Base-by-base conservation (phyloP, 2,797 vertebrate genomes). In the Rousettus madagascariensis region DNA sequence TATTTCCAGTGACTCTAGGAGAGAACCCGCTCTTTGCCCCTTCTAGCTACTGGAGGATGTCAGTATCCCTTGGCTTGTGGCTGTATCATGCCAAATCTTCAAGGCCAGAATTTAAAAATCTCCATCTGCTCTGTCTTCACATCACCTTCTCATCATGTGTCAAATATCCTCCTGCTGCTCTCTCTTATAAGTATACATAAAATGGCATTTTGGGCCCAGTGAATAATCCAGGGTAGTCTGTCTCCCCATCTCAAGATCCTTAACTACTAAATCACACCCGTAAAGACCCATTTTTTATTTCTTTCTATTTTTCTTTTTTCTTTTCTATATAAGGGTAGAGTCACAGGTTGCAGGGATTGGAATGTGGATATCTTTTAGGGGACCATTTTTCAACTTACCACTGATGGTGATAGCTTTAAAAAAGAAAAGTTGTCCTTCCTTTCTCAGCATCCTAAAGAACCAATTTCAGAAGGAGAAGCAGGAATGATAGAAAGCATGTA, bases 1-100 rank as follows among this genome's bases (percentile, higher is more conserved):
- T 49, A 5, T 2, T 36, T 83, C 46, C 5, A 22, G 8, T 33
- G 8, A 19, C 3, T 30, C 3, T 6, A 55, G 8, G 20, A 8
- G 3, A 61, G 9, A 41, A 43, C 0, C 8, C 1, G 1, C 5
- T 46, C 26, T 17, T 9, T 41, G 22, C 4, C 9, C 46, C 13
- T 36, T 46, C n/a, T 11, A 46, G 61, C 26, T 38, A 5, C 28
- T 7, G n/a, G 2, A 4, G 28, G 17, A 41, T 43, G 20, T 20
- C 36, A 15, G n/a, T 9, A 33, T 53, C 28, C n/a, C 15, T 63
- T 66, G 53, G 55, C 2, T 59, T 69, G 0, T 7, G 16, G 43
- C 17, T 36, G 6, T 0, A 13, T 13, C 38, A 7, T 20, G 61
- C 10, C 10, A 28, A 33, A 0, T 13, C 41, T 80, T 90, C 8